These are phyloP conservation scores for Palythoa grandis DNA, from an alignment of 92 coral and sea anemone genomes.

Conservation along the genomic window DNA sequence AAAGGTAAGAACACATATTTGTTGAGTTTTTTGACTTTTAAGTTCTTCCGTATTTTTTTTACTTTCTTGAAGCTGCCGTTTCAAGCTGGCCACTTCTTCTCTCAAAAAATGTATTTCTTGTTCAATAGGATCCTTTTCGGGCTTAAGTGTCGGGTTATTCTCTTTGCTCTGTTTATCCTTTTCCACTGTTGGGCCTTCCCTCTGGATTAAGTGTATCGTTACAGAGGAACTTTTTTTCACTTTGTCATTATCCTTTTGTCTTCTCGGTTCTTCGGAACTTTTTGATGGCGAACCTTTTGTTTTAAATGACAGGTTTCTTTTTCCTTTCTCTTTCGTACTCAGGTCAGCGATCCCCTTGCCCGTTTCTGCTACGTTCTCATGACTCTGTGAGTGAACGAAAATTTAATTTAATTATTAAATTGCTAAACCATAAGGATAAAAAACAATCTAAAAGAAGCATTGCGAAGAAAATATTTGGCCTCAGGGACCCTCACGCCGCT, in stretches of 20 bases:
- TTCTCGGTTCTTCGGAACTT: neutral
- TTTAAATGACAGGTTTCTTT: neutral
- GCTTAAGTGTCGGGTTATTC: neutral
- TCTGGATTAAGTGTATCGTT: neutral
- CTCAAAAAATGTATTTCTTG: slow-evolving; percentile 43
- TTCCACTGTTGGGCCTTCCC: slow-evolving; percentile 3
- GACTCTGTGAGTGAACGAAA: slow-evolving; percentile 21
- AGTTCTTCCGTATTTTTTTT: slow-evolving; percentile 58
- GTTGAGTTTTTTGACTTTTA: slow-evolving; percentile 75
- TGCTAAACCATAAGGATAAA: no score
- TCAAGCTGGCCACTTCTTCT: slow-evolving; percentile 58
- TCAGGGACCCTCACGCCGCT: no score
- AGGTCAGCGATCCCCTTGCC: neutral
- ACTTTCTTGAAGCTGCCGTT: slow-evolving; percentile 64
- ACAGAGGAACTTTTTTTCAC: neutral
- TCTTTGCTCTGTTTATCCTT: slow-evolving; percentile 9
- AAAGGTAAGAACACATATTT: slow-evolving; percentile 70
- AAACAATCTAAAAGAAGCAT: no score
- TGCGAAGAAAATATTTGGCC: no score
- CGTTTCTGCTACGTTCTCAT: slow-evolving; percentile 15
- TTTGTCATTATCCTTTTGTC: slow-evolving; percentile 16
- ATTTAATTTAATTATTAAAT: neutral
- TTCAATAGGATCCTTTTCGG: neutral
- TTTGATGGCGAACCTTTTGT: slow-evolving; percentile 6
- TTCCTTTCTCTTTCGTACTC: slow-evolving; percentile 22